Evolutionary conservation across 2,113 vertebrate species (phyloP).

Genomic region (Romanogobio albipinnatus): DNA sequence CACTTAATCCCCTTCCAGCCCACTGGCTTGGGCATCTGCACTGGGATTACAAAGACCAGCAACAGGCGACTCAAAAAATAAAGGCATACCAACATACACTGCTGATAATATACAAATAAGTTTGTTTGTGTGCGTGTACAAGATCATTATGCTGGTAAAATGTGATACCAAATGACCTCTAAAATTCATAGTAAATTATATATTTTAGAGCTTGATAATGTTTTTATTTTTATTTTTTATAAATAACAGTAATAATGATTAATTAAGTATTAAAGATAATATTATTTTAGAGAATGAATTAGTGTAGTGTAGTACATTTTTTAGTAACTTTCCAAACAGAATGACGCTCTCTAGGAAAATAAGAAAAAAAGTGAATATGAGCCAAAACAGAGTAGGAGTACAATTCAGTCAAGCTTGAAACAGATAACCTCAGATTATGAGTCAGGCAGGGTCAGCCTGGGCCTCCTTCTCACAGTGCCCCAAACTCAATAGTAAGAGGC

Average conservation of each 20-base stretch:
- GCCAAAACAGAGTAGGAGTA: background rate
- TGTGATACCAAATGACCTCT: background rate
- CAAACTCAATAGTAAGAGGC: conserved; percentile 1
- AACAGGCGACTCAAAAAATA: conserved; percentile 59
- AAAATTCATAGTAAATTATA: background rate
- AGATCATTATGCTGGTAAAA: conserved; percentile 1
- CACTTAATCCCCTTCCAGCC: conserved; percentile 57
- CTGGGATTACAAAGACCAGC: conserved; percentile 65
- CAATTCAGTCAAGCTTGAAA: conserved; percentile 7
- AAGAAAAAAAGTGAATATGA: background rate
- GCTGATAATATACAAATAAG: background rate
- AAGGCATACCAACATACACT: conserved; percentile 50
- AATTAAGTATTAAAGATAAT: background rate
- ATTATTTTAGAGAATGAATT: no score
- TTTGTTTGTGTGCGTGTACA: no score
- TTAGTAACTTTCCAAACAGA: background rate
- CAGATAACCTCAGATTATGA: conserved; percentile 24
- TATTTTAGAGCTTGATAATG: no score
- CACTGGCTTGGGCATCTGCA: conserved; percentile 56
- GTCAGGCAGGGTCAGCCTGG: conserved; percentile 55
- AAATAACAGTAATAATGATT: background rate
- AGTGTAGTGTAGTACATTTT: background rate
- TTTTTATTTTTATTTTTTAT: background rate
- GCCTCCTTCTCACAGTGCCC: background rate
- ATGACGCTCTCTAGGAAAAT: background rate